Evolutionary conservation across 2,797 vertebrate species (phyloP).

Genomic region (Acrocephalus scirpaceus): DNA sequence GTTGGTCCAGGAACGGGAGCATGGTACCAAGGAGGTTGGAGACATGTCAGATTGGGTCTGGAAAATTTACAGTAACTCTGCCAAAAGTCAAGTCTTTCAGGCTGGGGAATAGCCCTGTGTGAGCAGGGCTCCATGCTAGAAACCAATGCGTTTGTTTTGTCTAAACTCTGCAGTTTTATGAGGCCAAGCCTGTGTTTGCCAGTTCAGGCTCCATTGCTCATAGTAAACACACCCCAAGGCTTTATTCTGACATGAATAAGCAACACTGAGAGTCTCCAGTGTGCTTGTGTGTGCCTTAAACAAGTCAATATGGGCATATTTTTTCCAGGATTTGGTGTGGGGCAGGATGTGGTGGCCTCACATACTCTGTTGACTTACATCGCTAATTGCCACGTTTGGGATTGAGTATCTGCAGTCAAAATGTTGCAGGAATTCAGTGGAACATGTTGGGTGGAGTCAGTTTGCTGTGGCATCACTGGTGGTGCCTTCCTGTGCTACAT

Average conservation of each 20-base stretch:
- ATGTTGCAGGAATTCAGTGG: neutral
- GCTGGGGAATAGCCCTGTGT: neutral
- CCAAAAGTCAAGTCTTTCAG: neutral
- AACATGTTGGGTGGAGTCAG: neutral
- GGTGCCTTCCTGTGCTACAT: neutral
- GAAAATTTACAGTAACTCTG: neutral
- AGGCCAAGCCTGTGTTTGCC: neutral
- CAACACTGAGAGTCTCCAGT: neutral
- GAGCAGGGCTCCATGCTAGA: neutral
- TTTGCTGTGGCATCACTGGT: neutral
- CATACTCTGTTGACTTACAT: neutral
- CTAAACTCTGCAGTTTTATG: neutral
- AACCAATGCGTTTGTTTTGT: neutral
- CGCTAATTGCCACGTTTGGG: neutral
- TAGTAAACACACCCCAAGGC: neutral
- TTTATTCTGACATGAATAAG: neutral
- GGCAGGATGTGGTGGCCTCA: neutral
- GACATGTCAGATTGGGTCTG: neutral
- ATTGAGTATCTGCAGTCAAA: neutral
- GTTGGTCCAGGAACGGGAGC: neutral
- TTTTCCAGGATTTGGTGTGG: neutral
- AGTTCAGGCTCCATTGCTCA: neutral
- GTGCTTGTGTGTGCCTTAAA: neutral
- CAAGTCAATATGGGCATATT: rapidly evolving
- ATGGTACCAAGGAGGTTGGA: neutral